A percentile compares a stretch with the other conserved stretches of the same genome.
phyloP scores from a whole-genome alignment of 2,888 invertebrate genomes.

The Pyrocoelia pectoralis region DNA sequence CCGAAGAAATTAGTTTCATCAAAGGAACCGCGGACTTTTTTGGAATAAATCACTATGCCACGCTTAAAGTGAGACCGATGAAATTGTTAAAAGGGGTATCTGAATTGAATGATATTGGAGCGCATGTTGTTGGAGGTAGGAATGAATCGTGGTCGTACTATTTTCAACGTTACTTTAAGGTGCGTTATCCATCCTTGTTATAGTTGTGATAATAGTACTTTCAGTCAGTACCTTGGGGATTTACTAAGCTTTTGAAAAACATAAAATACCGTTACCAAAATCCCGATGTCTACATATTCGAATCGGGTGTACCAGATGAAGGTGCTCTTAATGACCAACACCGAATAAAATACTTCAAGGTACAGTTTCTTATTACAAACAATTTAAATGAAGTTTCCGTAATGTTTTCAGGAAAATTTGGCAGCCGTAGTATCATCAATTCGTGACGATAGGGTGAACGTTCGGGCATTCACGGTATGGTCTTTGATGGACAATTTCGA shows the following conservation, averaged over 20 bases:
- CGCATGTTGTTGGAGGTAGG: constrained; percentile 36
- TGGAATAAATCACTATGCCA: constrained; percentile 76
- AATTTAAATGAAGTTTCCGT: neutral
- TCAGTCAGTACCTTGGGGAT: constrained; percentile 64
- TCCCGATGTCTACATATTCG: constrained; percentile 51
- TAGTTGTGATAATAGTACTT: neutral
- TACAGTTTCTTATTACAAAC: neutral
- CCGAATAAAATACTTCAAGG: constrained; percentile 5
- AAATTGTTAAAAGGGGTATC: too few relatives aligned
- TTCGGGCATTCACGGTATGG: constrained; percentile 68
- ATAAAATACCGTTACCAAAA: constrained; percentile 55
- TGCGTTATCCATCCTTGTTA: neutral
- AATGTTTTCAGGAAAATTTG: neutral
- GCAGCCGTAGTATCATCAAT: constrained; percentile 7
- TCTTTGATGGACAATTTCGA: constrained; percentile 71
- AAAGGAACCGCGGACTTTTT: constrained; percentile 74
- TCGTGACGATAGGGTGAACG: constrained; percentile 50
- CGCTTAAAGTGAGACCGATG: constrained; percentile 37
- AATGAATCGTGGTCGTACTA: neutral
- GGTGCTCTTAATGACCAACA: neutral
- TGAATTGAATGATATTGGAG: constrained; percentile 56
- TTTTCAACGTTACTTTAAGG: neutral
- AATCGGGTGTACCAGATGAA: constrained; percentile 21
- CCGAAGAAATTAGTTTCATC: constrained; percentile 67
- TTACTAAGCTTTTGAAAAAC: constrained; percentile 64